Base-by-base conservation (phyloP, 2,888 invertebrate species). In the Amphipyra berbera region DNA sequence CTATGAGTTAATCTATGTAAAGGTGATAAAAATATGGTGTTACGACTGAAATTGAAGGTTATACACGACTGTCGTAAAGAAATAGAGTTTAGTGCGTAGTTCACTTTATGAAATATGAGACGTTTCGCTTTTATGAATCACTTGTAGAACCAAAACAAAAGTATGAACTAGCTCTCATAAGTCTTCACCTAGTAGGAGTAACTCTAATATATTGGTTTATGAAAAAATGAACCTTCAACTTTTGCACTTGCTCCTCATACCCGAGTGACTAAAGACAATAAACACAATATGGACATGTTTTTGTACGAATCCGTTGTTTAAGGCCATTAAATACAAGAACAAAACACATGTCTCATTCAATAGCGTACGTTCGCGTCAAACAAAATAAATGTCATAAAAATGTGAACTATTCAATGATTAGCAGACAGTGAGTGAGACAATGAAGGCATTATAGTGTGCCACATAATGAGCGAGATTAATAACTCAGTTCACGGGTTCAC, bases 391-490 rank as follows among this genome's bases (percentile, higher is more conserved):
- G 50, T 58, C 1, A 57, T 14, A 63, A 69, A 65, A 59, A 53
- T 58, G 33, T 66, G 13, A 68, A 54, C 42, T 66, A 70, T 68
- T 60, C 60, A 62, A 61, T 72, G 65, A 72, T 78, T 76, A 68
- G 57, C 56, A 65, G 52, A 72, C 61, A 63, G 63, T 62, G 55
- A 68, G 56, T 61, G 45, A 54, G 61, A 84, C 83, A 85, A 83
- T 82, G 82, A 67, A 73, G 72, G 76, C 72, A 84, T 84, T 85
- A 81, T 83, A 76, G 73, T 74, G 76, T 78, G 75, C 74, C 69
- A 74, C 69, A 78, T 85, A 87, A 88, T 84, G 82, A 87, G 84
- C 61, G 72, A 82, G 84, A 85, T 86, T 88, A 88, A 88, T 88
- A 86, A 84, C 81, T 82, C 81, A 71, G 84, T 83, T 82, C 81